Conservation (phyloP, 2,113 vertebrate species). For the Dasyurus viverrinus region DNA sequence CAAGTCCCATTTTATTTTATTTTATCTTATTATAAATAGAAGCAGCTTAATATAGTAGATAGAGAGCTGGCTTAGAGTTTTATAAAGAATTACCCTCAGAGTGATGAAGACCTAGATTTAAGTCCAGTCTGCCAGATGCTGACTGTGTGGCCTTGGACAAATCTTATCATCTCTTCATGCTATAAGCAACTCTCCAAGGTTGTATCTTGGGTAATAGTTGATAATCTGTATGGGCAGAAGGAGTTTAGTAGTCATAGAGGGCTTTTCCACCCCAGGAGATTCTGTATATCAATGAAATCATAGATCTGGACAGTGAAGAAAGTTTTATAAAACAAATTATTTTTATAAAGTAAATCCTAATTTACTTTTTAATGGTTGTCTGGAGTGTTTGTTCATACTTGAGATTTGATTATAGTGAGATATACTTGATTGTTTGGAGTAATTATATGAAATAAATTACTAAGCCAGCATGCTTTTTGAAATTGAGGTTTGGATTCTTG, state of each 20-base stretch:
- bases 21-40: neutral
- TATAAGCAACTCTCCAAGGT: neutral
- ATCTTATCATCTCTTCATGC: neutral
- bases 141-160: neutral
- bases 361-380: neutral
- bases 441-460: neutral
- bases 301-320: neutral
- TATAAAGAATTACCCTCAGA: neutral
- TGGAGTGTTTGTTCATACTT: neutral
- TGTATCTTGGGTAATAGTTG: neutral
- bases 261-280: neutral
- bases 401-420: neutral
- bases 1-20: neutral
- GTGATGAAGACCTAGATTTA: neutral
- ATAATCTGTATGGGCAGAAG: neutral
- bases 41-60: neutral
- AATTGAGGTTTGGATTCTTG: neutral
- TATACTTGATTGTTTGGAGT: neutral
- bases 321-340: conserved; percentile 12
- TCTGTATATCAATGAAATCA: neutral
- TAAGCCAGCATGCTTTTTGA: neutral
- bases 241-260: neutral
- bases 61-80: neutral
- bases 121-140: neutral
- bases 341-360: conserved; percentile 14